These are phyloP conservation scores for Geodia barretti DNA, from an alignment of 37 sponge, comb jelly and placozoan genomes.

Conservation along the genomic window DNA sequence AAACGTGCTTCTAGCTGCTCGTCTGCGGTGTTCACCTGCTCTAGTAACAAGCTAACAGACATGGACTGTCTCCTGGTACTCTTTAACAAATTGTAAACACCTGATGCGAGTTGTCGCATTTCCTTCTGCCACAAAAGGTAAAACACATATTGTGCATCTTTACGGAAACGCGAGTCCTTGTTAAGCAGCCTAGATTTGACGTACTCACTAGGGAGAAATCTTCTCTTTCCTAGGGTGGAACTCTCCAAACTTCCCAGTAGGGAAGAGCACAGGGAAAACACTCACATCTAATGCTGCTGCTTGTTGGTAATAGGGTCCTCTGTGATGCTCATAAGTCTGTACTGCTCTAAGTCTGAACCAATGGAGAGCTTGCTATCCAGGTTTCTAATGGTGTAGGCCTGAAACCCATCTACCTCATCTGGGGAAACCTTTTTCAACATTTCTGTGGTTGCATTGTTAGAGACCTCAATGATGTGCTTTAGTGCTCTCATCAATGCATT, in stretches of 20 bases:
- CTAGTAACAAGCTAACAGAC: background rate
- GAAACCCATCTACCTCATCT: conserved; percentile 27
- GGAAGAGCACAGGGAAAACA: conserved; percentile 53
- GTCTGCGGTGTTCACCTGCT: no score
- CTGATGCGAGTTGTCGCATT: conserved; percentile 34
- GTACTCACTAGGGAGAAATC: conserved; percentile 52
- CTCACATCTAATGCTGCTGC: conserved; percentile 32
- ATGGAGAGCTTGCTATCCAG: conserved; percentile 26
- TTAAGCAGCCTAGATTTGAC: conserved; percentile 49
- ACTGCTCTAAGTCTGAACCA: conserved; percentile 53
- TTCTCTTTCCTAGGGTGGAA: conserved; percentile 51
- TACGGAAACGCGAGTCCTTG: conserved; percentile 56
- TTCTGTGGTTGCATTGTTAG: conserved; percentile 14
- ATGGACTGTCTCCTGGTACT: background rate
- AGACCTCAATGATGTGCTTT: conserved; percentile 48
- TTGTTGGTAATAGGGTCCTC: conserved; percentile 43
- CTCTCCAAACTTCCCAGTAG: conserved; percentile 55
- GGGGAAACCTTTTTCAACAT: conserved; percentile 48
- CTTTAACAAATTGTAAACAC: conserved; percentile 51
- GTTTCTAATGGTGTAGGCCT: conserved; percentile 44
- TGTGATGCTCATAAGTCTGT: conserved; percentile 51
- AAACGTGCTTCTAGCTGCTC: conserved; percentile 13
- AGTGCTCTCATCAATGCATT: conserved; percentile 25
- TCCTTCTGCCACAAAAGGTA: conserved; percentile 44
- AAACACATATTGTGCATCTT: conserved; percentile 51